phyloP scores from a whole-genome alignment of 2,888 invertebrate species.

The Apamea epomidion region DNA sequence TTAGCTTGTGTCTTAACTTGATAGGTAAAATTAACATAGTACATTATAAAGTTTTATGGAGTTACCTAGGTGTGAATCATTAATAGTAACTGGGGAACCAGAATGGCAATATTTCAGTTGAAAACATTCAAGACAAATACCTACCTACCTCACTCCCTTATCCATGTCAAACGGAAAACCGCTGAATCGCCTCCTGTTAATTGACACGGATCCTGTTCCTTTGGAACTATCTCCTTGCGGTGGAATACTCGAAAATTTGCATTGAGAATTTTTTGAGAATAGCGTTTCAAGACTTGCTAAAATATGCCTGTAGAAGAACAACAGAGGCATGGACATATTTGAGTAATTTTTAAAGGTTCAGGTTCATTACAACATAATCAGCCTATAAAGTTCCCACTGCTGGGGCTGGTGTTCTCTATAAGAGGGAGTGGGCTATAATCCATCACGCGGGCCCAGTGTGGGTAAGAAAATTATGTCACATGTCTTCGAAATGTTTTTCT shows the following conservation, averaged over 20 bases:
- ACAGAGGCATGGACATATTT: not conserved
- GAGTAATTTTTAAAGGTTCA: not conserved
- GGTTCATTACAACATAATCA: not conserved
- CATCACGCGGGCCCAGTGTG: too few relatives aligned
- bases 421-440: too few relatives aligned
- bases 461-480: not conserved
- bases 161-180: constrained; percentile 38
- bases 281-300: not conserved
- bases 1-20: not conserved
- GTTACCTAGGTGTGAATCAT: not conserved
- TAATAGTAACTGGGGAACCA: not conserved
- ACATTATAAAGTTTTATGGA: not conserved
- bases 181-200: constrained; percentile 34
- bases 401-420: too few relatives aligned
- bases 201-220: constrained; percentile 35
- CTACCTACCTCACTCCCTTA: constrained; percentile 9
- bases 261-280: too few relatives aligned
- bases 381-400: too few relatives aligned
- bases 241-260: not conserved
- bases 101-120: constrained; percentile 24
- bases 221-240: not conserved
- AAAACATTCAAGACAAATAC: constrained; percentile 31
- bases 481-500: not conserved
- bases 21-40: not conserved
- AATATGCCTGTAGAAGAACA: not conserved